These are phyloP conservation scores for Tinea semifulvella DNA, from an alignment of 2,888 invertebrate species.

Conservation along the genomic window DNA sequence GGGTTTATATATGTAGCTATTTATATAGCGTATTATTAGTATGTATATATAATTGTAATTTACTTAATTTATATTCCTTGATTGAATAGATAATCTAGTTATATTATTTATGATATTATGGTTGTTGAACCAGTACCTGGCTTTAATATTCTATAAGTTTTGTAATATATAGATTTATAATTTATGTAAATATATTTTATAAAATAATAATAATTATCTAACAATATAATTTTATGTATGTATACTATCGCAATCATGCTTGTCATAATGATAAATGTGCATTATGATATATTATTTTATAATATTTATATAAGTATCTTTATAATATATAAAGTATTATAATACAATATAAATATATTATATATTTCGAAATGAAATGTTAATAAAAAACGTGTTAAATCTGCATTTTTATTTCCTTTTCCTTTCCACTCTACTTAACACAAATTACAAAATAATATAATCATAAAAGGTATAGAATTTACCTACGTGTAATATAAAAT, in stretches of 20 bases:
- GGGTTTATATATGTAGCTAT: conserved; percentile 24
- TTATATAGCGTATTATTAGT: conserved; percentile 22
- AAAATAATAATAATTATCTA: conserved; percentile 17
- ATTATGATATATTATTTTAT: conserved; percentile 14
- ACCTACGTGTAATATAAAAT: no score
- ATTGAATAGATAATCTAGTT: conserved; percentile 15
- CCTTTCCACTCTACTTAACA: no score
- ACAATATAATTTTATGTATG: conserved; percentile 16
- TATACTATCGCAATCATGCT: conserved; percentile 7
- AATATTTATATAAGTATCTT: not conserved
- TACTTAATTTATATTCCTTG: conserved; percentile 3
- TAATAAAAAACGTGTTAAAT: not conserved
- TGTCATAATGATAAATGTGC: conserved; percentile 11
- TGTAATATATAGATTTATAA: conserved; percentile 25
- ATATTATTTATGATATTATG: conserved; percentile 25
- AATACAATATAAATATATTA: not conserved
- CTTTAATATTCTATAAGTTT: conserved; percentile 52
- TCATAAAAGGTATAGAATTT: no score
- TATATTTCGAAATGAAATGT: not conserved
- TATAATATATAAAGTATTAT: conserved; percentile 1
- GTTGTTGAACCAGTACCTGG: conserved; percentile 35
- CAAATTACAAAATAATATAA: no score
- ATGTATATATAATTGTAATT: conserved; percentile 9
- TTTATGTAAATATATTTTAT: conserved; percentile 22
- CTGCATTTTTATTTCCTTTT: not conserved